phyloP scores from a whole-genome alignment of 2,888 invertebrate genomes.

The Chymomyza procnemis region DNA sequence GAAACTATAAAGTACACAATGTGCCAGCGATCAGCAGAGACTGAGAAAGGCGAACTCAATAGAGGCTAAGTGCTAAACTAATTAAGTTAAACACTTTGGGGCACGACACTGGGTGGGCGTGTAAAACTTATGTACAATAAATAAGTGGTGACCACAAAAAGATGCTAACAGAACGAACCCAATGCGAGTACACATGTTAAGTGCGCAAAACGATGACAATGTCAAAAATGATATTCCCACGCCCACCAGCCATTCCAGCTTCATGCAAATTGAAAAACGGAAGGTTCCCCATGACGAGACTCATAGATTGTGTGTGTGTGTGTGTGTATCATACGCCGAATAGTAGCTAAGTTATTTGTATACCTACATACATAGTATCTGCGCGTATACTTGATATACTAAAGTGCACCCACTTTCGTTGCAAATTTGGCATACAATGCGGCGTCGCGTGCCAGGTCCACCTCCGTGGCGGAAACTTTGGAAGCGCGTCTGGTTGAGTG shows the following conservation, averaged over 20 bases:
- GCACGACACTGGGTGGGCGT: conserved; percentile 39
- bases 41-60: background rate
- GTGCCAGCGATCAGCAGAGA: conserved; percentile 11
- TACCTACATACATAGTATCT: no score
- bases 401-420: conserved; percentile 37
- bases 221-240: conserved; percentile 45
- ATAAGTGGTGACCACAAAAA: conserved; percentile 28
- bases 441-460: background rate
- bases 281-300: background rate
- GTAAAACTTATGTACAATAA: conserved; percentile 61
- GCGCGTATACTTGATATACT: background rate
- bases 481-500: conserved; percentile 67
- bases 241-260: background rate
- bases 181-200: conserved; percentile 33
- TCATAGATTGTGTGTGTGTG: background rate
- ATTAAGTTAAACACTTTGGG: conserved; percentile 65
- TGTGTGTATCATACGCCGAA: no score
- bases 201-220: conserved; percentile 27
- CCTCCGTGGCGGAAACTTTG: conserved; percentile 36
- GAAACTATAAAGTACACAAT: conserved; percentile 49
- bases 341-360: background rate
- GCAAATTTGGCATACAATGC: conserved; percentile 7
- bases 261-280: background rate
- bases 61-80: conserved; percentile 61
- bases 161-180: background rate